Conservation (phyloP, 2,888 invertebrate genomes). For the Scaptomyza tumidula region DNA sequence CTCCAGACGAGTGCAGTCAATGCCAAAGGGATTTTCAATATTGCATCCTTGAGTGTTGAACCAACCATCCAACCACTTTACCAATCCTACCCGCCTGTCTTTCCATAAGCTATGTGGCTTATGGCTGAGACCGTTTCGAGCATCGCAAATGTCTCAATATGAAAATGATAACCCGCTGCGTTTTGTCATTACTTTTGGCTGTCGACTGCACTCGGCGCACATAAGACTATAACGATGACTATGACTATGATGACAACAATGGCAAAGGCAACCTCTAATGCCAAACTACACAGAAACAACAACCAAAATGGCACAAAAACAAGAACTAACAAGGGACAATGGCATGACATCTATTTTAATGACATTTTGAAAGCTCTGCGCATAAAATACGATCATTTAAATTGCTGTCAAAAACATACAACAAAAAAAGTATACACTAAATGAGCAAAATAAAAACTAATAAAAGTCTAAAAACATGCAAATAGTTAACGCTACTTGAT, state of each 20-base stretch:
- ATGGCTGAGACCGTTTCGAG: conserved; percentile 30
- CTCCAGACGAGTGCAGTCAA: conserved; percentile 46
- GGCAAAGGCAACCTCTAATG: conserved; percentile 40
- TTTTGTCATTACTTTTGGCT: conserved; percentile 76
- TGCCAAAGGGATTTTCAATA: conserved; percentile 64
- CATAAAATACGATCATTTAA: conserved; percentile 73
- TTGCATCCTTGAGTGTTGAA: conserved; percentile 62
- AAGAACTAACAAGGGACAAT: conserved; percentile 15
- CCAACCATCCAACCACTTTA: conserved; percentile 2
- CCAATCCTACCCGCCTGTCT: not conserved
- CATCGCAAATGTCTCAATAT: conserved; percentile 73
- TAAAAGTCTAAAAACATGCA: conserved; percentile 46
- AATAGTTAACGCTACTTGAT: conserved; percentile 5
- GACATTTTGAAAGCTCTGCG: conserved; percentile 68
- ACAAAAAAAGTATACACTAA: conserved; percentile 33
- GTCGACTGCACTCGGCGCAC: conserved; percentile 62
- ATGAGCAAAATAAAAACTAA: conserved; percentile 40
- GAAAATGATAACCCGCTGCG: conserved; percentile 77
- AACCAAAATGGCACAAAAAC: conserved; percentile 13
- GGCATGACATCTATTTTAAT: conserved; percentile 65
- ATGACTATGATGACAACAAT: conserved; percentile 41
- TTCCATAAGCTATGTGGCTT: conserved; percentile 20
- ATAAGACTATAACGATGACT: conserved; percentile 25
- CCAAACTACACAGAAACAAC: conserved; percentile 36
- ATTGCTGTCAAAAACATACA: conserved; percentile 50